Evolutionary conservation across 1,140 invertebrate genomes (phyloP), one percentile per base, ranked within the genome.

Genomic region (Halictus rubicundus): DNA sequence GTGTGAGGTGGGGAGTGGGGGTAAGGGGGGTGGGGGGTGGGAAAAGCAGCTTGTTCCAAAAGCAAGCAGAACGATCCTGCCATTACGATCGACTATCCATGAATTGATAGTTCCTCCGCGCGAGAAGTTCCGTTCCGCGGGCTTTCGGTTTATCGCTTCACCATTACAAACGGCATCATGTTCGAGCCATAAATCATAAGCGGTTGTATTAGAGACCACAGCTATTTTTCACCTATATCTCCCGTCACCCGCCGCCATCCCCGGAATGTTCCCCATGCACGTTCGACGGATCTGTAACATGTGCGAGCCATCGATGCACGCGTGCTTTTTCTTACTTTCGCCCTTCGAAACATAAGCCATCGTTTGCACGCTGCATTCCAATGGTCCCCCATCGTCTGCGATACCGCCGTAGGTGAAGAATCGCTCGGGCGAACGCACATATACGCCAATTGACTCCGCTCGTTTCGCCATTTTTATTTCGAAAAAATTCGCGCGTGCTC

Each of bases 121-220:
- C 59, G 66, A 69, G 74, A 69, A 77, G 68, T 68, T 77, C 68
- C 74, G 64, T 25, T 42, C 39, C 59, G 23, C 46, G 68, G 60
- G 68, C 76, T 69, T 72, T 61, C 76, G 68, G 76, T 78, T 78
- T 78, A 78, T 78, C 76, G 76, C 60, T 71, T 71, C 71, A 32
- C 76, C 68, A 72, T 78, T 78, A 78, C 68, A 78, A 78, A 78
- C 59, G 76, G 60, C 68, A 78, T 78, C 76, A 72, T 72, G 76
- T 78, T 71, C 76, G 59, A 42, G 6, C 32, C 23, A 78, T 78
- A 78, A 78, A 78, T 78, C 76, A 78, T 21, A 21, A 72, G 46
- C 76, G 14, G 68, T 59, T 72, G 68, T 54, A 64, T 54, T 64
- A 72, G 68, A 72, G 68, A 46, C 57, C 60, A 25, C 42, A 21